Evolutionary conservation across 2,888 invertebrate species (phyloP).

Genomic region (Chaitophorus viminalis): DNA sequence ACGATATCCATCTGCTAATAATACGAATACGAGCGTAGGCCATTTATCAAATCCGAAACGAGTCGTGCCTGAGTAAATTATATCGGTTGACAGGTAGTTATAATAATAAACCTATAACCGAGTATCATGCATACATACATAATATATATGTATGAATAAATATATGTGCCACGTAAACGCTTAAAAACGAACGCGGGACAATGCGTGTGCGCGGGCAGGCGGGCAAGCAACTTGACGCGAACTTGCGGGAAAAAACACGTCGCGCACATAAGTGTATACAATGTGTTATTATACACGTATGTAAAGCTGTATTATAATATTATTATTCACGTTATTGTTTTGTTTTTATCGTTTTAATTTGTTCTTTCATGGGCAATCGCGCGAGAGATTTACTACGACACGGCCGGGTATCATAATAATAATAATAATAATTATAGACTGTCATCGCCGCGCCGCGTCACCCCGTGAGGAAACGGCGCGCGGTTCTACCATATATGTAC

Average conservation of each 20-base stretch:
- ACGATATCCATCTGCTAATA: slow-evolving; percentile 61
- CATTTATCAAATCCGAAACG: slow-evolving; percentile 61
- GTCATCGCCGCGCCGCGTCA: neutral
- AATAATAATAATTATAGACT: no score
- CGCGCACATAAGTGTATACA: neutral
- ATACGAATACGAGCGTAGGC: slow-evolving; percentile 50
- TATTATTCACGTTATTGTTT: slow-evolving; percentile 10
- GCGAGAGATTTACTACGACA: slow-evolving; percentile 49
- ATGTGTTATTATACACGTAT: neutral
- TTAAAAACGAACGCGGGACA: neutral
- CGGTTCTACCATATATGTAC: no score
- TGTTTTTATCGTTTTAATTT: slow-evolving; percentile 48
- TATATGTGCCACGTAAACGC: neutral
- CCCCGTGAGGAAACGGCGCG: neutral
- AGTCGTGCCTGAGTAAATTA: slow-evolving; percentile 60
- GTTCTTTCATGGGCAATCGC: neutral
- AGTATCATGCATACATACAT: neutral
- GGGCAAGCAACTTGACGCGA: neutral
- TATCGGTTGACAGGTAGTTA: slow-evolving; percentile 58
- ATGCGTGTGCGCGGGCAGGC: neutral
- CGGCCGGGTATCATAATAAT: neutral
- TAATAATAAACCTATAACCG: slow-evolving; percentile 58
- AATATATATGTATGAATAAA: neutral
- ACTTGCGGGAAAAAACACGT: slow-evolving; percentile 8
- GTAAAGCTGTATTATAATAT: neutral